These are phyloP conservation scores for Nycticryphes semicollaris DNA, from an alignment of 2,113 vertebrate genomes.

Conservation along the genomic window DNA sequence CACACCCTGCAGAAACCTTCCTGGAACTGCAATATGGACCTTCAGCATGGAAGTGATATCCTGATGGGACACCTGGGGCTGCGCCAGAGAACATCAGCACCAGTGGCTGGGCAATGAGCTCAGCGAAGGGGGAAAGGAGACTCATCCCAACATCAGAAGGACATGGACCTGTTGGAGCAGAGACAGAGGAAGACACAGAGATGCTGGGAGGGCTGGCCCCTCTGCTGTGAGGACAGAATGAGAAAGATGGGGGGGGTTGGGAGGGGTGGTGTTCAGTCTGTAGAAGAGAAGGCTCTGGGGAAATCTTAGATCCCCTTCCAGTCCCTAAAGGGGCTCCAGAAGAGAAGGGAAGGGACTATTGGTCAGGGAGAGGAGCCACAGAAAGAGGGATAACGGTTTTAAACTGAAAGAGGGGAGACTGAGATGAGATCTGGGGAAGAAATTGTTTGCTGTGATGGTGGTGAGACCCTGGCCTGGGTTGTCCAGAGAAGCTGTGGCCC, in stretches of 20 bases:
- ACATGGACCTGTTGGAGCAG: not conserved
- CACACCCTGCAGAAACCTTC: fast-evolving
- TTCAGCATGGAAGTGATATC: not conserved
- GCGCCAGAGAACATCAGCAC: not conserved
- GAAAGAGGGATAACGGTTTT: not conserved
- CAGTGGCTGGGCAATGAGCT: fast-evolving
- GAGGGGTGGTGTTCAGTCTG: not conserved
- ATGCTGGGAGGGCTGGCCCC: not conserved
- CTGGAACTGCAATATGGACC: fast-evolving
- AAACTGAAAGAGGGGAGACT: not conserved
- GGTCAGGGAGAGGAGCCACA: not conserved
- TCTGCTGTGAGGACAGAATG: not conserved
- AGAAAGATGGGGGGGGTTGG: not conserved
- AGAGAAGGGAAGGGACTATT: not conserved
- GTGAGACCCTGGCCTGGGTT: not conserved
- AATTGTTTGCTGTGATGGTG: not conserved
- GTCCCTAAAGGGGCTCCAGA: not conserved
- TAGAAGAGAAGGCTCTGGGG: not conserved
- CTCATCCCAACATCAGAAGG: not conserved
- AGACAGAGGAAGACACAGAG: not conserved
- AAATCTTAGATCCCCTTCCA: not conserved
- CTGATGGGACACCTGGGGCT: not conserved
- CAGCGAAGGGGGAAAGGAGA: fast-evolving
- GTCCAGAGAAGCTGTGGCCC: not conserved
- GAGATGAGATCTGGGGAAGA: not conserved